phyloP scores from a whole-genome alignment of 2,888 invertebrate species.

The Heliconius charithonia region DNA sequence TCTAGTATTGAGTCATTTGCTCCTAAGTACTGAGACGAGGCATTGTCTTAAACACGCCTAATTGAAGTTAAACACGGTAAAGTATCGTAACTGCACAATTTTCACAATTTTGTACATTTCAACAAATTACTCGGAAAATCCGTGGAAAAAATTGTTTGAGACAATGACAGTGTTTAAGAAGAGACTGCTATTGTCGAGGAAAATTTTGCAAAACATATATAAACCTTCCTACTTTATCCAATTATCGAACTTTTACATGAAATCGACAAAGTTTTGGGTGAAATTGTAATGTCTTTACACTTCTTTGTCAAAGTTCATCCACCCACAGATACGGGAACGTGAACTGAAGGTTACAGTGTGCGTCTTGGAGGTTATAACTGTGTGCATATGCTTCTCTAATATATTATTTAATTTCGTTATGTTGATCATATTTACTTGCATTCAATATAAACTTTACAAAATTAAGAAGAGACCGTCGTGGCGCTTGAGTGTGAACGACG shows the following conservation, averaged over 20 bases:
- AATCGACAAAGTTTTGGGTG: background rate
- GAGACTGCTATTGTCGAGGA: background rate
- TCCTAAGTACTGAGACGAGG: background rate
- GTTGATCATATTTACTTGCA: too few relatives aligned
- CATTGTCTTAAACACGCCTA: background rate
- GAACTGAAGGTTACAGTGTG: background rate
- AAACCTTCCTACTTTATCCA: background rate
- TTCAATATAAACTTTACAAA: too few relatives aligned
- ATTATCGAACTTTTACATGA: background rate
- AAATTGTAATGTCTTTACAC: background rate
- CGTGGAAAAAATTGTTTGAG: background rate
- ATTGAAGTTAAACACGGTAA: conserved; percentile 22
- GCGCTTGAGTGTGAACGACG: background rate
- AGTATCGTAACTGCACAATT: conserved; percentile 11
- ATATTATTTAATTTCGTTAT: too few relatives aligned
- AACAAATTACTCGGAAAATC: conserved; percentile 19
- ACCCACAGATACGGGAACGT: background rate
- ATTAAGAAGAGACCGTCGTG: too few relatives aligned
- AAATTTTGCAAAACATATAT: background rate
- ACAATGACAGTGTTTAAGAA: conserved; percentile 1
- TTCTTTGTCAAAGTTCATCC: background rate
- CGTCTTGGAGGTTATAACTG: background rate
- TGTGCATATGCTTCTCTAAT: too few relatives aligned
- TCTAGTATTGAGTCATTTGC: conserved; percentile 2
- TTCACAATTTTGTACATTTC: conserved; percentile 19